Conservation (phyloP, 2,888 invertebrate genomes). For the Morpho achilles region DNA sequence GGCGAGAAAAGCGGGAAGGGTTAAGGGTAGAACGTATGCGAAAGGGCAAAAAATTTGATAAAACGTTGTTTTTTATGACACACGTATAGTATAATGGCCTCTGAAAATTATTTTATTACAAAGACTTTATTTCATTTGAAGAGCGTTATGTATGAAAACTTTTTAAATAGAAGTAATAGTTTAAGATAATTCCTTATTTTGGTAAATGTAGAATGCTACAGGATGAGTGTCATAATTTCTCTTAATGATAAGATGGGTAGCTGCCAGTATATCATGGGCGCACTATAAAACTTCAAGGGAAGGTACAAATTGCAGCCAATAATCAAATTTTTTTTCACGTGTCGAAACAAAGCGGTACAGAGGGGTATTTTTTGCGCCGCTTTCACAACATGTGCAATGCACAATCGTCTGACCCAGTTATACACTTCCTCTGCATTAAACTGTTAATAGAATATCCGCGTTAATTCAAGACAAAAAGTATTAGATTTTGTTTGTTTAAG, state of each 20-base stretch:
- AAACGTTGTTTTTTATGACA: conserved; percentile 50
- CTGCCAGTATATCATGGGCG: conserved; percentile 39
- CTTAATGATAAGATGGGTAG: too few species aligned
- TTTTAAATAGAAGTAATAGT: too few species aligned
- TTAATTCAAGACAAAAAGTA: conserved; percentile 46
- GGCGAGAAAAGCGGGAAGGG: conserved; percentile 66
- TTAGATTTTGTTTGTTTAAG: conserved; percentile 33
- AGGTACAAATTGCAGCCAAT: conserved; percentile 76
- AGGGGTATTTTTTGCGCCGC: conserved; percentile 69
- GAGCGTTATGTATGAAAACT: too few species aligned
- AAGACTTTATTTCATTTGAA: too few species aligned
- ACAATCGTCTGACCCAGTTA: conserved; percentile 71
- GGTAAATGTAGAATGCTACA: too few species aligned
- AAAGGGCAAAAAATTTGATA: conserved; percentile 61
- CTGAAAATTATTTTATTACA: conserved; percentile 5
- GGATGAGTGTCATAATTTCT: too few species aligned
- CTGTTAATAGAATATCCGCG: conserved; percentile 71
- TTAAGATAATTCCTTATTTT: too few species aligned
- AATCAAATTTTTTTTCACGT: conserved; percentile 57
- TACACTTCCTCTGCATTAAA: conserved; percentile 72
- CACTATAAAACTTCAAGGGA: conserved; percentile 45
- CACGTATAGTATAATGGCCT: conserved; percentile 35
- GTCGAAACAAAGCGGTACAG: conserved; percentile 67
- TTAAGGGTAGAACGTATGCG: conserved; percentile 60
- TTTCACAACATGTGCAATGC: conserved; percentile 77